Percentiles rank a stretch among this genome's conserved stretches.
Evolutionary conservation across 2,113 vertebrate species (phyloP).

Genomic region (Dunckerocampus dactyliophorus): DNA sequence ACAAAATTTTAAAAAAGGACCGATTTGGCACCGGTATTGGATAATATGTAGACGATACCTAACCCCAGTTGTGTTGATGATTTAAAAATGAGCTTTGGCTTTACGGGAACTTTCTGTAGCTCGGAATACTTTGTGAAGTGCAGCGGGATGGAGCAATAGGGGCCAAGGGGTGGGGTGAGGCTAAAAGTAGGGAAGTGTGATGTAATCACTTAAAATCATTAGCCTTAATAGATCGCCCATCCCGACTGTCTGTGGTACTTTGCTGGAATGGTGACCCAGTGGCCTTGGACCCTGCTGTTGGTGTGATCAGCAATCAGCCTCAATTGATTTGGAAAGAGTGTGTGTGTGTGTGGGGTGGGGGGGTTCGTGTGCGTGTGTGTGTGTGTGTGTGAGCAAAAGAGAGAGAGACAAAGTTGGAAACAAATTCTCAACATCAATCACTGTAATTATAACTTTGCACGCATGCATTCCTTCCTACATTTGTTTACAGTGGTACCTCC

Average conservation of each 20-base stretch:
- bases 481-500: slow-evolving; percentile 2
- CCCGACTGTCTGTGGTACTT: slow-evolving; percentile 19
- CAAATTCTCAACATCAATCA: slow-evolving; percentile 2
- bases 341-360: background rate
- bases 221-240: slow-evolving; percentile 43
- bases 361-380: background rate
- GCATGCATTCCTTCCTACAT: background rate
- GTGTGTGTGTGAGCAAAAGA: background rate
- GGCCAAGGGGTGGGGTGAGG: slow-evolving; percentile 28
- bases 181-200: slow-evolving; percentile 11
- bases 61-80: too few species aligned
- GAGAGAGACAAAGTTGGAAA: too few species aligned
- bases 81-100: background rate
- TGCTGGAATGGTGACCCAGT: slow-evolving; percentile 42
- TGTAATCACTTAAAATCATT: slow-evolving; percentile 62
- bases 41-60: too few species aligned
- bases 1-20: too few species aligned
- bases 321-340: slow-evolving; percentile 36
- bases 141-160: slow-evolving; percentile 16
- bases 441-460: background rate
- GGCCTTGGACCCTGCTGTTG: slow-evolving; percentile 12
- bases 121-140: slow-evolving; percentile 25
- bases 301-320: slow-evolving; percentile 20
- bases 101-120: slow-evolving; percentile 24
- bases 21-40: too few species aligned